These are phyloP conservation scores for Gallinago paraguaiae DNA, from an alignment of 2,113 vertebrate species.

Conservation along the genomic window DNA sequence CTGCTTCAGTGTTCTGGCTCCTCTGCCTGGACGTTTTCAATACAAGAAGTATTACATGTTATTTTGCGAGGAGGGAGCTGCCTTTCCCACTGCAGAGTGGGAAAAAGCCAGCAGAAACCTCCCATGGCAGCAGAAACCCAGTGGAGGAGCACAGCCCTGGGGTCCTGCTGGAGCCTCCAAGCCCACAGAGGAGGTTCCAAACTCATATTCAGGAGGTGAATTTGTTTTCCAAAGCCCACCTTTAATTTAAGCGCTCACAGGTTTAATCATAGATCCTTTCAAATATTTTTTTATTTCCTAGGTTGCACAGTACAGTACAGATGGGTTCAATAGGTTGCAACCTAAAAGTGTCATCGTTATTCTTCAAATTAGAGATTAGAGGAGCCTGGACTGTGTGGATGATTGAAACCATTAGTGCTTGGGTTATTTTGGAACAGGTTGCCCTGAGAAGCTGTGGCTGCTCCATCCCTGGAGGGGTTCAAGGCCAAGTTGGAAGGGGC, in stretches of 20 bases:
- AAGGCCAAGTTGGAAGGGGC: too few relatives aligned
- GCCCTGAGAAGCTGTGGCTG: too few relatives aligned
- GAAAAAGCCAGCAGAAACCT: background rate
- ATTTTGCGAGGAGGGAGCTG: background rate
- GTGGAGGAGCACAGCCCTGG: background rate
- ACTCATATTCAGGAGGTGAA: background rate
- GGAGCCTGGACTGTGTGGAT: background rate
- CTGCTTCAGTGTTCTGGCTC: background rate
- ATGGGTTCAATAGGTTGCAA: fast-evolving
- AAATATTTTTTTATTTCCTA: background rate
- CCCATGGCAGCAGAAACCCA: background rate
- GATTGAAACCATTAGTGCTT: background rate
- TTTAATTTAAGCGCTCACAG: background rate
- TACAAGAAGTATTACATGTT: background rate
- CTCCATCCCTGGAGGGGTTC: too few relatives aligned
- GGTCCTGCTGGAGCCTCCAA: background rate
- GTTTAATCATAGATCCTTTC: background rate
- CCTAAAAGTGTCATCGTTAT: background rate
- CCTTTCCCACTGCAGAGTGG: background rate
- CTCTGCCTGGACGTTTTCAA: background rate
- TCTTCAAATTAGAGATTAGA: background rate
- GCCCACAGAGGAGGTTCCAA: background rate
- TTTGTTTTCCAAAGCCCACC: background rate
- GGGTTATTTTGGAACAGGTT: too few relatives aligned
- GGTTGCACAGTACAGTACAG: too few relatives aligned